Percentiles rank a stretch among this genome's conserved stretches.
These are phyloP conservation scores for Xylota sylvarum DNA, from an alignment of 2,888 invertebrate species.

Conservation along the genomic window DNA sequence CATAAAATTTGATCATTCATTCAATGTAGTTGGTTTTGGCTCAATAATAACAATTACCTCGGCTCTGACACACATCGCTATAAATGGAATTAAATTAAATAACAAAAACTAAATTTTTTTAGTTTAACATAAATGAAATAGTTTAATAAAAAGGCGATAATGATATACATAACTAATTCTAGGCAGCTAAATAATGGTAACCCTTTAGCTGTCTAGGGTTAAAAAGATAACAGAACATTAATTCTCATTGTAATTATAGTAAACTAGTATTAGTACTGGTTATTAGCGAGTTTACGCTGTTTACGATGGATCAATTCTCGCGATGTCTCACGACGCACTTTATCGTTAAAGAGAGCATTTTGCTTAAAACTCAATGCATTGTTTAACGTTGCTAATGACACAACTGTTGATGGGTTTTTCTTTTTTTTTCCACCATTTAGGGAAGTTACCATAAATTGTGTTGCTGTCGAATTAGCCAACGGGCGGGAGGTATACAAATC, in stretches of 20 bases:
- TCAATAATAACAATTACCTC: too few species aligned
- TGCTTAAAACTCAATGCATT: conserved; percentile 78
- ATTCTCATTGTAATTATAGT: not conserved
- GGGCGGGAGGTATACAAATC: conserved; percentile 54
- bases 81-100: too few species aligned
- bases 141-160: not conserved
- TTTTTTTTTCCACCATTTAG: conserved; percentile 56
- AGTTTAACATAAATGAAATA: conserved; percentile 9
- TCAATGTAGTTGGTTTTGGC: too few species aligned
- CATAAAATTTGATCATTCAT: too few species aligned
- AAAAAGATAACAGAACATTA: not conserved
- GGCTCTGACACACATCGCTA: too few species aligned
- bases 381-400: conserved; percentile 8
- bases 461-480: conserved; percentile 54
- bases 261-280: conserved; percentile 28
- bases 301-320: conserved; percentile 78
- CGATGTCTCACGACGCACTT: conserved; percentile 73
- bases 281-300: conserved; percentile 52
- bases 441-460: conserved; percentile 74
- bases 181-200: too few species aligned
- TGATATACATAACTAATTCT: too few species aligned
- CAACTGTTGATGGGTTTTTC: conserved; percentile 22
- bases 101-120: conserved; percentile 1
- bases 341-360: conserved; percentile 73
- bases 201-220: not conserved